Evolutionary conservation across 2,888 invertebrate genomes (phyloP).

Genomic region (Rotaria magnacalcarata): DNA sequence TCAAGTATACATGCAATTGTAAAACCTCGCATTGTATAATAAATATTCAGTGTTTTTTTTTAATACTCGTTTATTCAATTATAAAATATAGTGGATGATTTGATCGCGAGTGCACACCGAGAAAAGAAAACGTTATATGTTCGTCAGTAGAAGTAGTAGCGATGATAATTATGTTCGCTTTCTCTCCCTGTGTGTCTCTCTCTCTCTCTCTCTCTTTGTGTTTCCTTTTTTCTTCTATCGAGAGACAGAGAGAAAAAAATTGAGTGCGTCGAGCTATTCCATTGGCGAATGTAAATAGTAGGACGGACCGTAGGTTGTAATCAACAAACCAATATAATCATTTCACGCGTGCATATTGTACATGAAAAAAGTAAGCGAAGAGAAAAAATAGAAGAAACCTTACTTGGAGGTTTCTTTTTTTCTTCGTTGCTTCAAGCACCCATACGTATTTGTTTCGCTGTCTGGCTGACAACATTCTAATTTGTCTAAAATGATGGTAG

Average conservation of each 20-base stretch:
- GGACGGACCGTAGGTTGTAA: not conserved
- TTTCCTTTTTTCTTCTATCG: not conserved
- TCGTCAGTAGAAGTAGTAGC: not conserved
- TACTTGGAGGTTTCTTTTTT: conserved; percentile 3
- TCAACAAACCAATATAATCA: conserved; percentile 29
- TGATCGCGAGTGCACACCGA: conserved; percentile 13
- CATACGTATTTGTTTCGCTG: not conserved
- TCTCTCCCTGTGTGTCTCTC: not conserved
- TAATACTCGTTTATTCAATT: not conserved
- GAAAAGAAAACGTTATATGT: conserved; percentile 26
- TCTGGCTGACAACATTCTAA: conserved; percentile 12
- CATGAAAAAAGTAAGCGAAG: not conserved
- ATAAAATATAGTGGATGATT: conserved; percentile 23
- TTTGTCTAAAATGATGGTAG: not conserved
- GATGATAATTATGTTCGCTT: conserved; percentile 22
- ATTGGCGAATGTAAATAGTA: not conserved
- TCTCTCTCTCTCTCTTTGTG: not conserved
- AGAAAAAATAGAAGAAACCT: not conserved
- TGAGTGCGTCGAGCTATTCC: not conserved
- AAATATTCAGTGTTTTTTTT: not conserved
- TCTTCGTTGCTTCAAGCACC: not conserved
- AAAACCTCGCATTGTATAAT: conserved; percentile 7
- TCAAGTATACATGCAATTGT: not conserved
- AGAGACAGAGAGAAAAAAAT: not conserved
- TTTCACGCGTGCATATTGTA: conserved; percentile 26